phyloP scores from a whole-genome alignment of 2,888 invertebrate genomes.

The Alentia gelatinosa region DNA sequence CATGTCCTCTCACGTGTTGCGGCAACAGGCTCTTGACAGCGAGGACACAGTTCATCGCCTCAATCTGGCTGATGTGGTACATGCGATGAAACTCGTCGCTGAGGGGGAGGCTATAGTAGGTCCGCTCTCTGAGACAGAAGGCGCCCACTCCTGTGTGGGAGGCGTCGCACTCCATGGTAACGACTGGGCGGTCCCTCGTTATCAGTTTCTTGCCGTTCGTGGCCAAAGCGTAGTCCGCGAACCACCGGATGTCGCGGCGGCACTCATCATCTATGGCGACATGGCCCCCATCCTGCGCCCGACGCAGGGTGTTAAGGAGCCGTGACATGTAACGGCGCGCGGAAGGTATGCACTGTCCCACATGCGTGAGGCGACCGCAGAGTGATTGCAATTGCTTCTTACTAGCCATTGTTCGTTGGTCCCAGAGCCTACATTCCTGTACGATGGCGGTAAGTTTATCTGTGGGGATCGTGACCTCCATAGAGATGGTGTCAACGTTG shows the following conservation, averaged over 20 bases:
- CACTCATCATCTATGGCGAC: no score
- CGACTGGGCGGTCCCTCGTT: not conserved
- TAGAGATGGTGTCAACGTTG: no score
- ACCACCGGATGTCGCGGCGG: not conserved
- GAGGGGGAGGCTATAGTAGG: not conserved
- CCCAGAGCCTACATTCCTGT: no score
- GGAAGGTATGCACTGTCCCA: no score
- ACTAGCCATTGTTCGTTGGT: no score
- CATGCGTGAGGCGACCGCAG: no score
- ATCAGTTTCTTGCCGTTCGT: not conserved
- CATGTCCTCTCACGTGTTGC: not conserved
- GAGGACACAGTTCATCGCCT: not conserved
- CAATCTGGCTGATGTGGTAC: not conserved
- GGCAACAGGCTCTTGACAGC: not conserved
- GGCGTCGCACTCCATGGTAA: not conserved
- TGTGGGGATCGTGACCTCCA: no score
- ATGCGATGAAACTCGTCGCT: not conserved
- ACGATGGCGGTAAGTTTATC: no score
- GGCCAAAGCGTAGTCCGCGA: not conserved
- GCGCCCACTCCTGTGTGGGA: not conserved
- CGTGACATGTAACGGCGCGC: no score
- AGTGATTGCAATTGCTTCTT: no score
- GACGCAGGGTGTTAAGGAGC: no score
- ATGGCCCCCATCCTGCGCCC: no score
- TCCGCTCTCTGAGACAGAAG: not conserved